Evolutionary conservation across 2,888 invertebrate genomes (phyloP), one percentile per base, ranked within the genome.

Genomic region (Orthosia cruda): DNA sequence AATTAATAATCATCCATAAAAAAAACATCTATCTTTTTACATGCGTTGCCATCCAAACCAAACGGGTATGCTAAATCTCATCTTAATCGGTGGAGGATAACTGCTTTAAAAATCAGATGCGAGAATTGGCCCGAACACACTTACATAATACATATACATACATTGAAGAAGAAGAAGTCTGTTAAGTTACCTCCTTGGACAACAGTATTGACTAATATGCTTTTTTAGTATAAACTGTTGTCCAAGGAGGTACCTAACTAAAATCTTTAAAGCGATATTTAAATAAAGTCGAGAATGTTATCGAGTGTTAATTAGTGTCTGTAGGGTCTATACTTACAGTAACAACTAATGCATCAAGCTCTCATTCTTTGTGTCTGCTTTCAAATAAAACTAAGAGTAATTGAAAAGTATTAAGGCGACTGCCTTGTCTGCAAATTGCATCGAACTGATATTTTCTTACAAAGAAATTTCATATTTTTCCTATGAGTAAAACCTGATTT

Each of bases 371-470:
- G 32, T 63, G n/a, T 55, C 20, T 69, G 68, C 47, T 69, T 74
- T 74, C 57, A 72, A 82, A 72, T 71, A 65, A 68, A 71, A 49
- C 26, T 58, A 16, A 62, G 52, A 77, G 55, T 69, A 74, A 73
- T 59, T 58, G 54, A 15, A 80, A 77, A 69, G 54, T 82, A 76
- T 59, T n/a, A 54, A 66, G 7, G 26, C 23, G 20, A 20, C 18
- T 45, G 55, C 54, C 40, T 52, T 49, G 16, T 13, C 20, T 58
- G 54, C 18, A 49, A 71, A 58, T 71, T 23, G 40, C 20, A 58
- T 32, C 12, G 18, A 26, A 54, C 3, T 32, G n/a, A 45, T 62
- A 40, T 55, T 62, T 80, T 20, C 50, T 26, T 47, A 4, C 26
- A 20, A 7, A 13, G 40, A 4, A 50, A 20, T 45, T 61, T 55